These are phyloP conservation scores for Tetanocera ferruginea DNA, from an alignment of 2,888 invertebrate species.

Conservation along the genomic window DNA sequence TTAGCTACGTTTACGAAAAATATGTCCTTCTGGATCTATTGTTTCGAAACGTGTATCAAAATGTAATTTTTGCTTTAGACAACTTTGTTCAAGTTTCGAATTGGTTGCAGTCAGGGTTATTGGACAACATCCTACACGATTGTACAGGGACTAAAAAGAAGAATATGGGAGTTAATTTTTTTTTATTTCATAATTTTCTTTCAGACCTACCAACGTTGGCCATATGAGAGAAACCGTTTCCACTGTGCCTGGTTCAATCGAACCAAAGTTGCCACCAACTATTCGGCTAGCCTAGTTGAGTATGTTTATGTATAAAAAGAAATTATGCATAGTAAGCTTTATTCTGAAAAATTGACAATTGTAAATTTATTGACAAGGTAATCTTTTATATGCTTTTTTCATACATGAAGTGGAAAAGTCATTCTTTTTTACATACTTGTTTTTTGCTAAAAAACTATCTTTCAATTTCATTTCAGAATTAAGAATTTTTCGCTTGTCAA, in stretches of 20 bases:
- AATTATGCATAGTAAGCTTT: conserved; percentile 1
- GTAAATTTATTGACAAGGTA: no score
- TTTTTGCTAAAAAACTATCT: no score
- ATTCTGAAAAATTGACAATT: neutral
- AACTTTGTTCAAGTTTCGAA: conserved; percentile 50
- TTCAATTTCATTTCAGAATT: no score
- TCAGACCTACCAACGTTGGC: conserved; percentile 62
- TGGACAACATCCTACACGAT: conserved; percentile 64
- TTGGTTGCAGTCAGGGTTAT: conserved; percentile 56
- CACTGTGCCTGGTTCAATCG: conserved; percentile 56
- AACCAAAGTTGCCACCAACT: conserved; percentile 64
- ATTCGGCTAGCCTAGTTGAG: conserved; percentile 56
- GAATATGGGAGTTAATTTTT: neutral
- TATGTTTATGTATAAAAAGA: neutral
- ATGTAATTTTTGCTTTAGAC: conserved; percentile 50
- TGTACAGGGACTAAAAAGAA: conserved; percentile 59
- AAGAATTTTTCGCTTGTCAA: no score
- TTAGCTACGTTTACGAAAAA: conserved; percentile 51
- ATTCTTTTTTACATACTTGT: no score
- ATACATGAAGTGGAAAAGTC: no score
- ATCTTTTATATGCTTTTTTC: no score
- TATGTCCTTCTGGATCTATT: conserved; percentile 55
- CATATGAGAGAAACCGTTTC: conserved; percentile 62
- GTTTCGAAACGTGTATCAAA: conserved; percentile 62
- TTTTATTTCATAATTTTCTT: neutral